Conservation (phyloP, 2,113 vertebrate species). For the Alethe diademata region DNA sequence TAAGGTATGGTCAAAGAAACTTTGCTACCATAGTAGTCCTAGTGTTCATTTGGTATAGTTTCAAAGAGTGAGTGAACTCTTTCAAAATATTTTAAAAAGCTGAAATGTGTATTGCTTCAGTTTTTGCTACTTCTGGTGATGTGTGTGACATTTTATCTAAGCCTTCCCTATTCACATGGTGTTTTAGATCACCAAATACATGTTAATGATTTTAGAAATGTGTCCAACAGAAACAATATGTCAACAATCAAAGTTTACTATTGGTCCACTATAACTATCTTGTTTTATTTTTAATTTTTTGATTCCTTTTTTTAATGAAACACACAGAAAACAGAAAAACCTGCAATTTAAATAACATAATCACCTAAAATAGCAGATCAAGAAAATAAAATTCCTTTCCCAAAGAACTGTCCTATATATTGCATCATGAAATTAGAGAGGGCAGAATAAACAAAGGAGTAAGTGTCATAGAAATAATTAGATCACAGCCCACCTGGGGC, state of each 20-base stretch:
- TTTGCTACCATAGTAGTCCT: background rate
- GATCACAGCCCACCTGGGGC: rapidly evolving
- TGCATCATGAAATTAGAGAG: background rate
- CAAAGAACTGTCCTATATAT: background rate
- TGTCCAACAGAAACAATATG: background rate
- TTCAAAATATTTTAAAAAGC: background rate
- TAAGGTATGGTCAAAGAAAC: background rate
- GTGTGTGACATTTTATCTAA: background rate
- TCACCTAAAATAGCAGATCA: background rate
- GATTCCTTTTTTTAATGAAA: background rate
- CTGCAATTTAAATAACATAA: background rate
- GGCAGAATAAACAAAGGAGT: background rate
- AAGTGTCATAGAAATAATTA: background rate
- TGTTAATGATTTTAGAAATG: background rate
- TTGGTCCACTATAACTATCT: background rate
- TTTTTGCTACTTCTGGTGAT: background rate
- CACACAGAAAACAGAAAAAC: background rate
- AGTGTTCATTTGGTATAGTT: background rate
- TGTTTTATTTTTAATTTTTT: background rate
- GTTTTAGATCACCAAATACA: background rate
- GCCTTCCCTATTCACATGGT: rapidly evolving
- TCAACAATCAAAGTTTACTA: background rate
- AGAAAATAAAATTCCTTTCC: background rate
- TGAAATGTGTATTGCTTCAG: background rate
- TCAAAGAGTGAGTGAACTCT: background rate